phyloP scores from a whole-genome alignment of 2,888 invertebrate species.

The Pheosia gnoma region DNA sequence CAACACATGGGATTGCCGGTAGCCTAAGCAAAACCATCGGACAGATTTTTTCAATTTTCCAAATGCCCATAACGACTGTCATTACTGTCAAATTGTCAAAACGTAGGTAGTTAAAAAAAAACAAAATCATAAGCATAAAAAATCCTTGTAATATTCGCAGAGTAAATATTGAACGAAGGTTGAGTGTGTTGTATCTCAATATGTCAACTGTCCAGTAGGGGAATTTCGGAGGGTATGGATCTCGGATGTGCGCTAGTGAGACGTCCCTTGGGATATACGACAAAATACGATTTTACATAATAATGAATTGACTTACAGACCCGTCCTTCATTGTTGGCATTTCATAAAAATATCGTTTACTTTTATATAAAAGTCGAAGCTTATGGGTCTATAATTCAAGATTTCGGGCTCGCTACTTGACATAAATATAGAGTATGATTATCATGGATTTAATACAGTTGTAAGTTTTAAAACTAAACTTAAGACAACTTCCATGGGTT shows the following conservation, averaged over 20 bases:
- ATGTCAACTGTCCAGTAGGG: conserved; percentile 66
- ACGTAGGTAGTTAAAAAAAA: too few species aligned
- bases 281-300: conserved; percentile 73
- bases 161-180: conserved; percentile 70
- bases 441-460: too few species aligned
- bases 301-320: conserved; percentile 58
- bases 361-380: conserved; percentile 13
- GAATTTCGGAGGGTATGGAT: conserved; percentile 50
- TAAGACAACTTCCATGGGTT: too few species aligned
- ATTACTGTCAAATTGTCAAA: too few species aligned
- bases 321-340: conserved; percentile 38
- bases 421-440: too few species aligned
- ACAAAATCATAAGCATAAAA: conserved; percentile 34
- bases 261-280: conserved; percentile 58
- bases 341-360: conserved; percentile 24
- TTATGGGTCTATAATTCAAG: not conserved
- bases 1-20: too few species aligned
- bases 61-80: too few species aligned
- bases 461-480: too few species aligned
- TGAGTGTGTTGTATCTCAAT: conserved; percentile 65
- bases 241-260: conserved; percentile 47
- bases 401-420: too few species aligned
- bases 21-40: too few species aligned
- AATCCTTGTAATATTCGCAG: conserved; percentile 40
- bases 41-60: too few species aligned